These are phyloP conservation scores for Albula glossodonta DNA, from an alignment of 2,113 vertebrate genomes.

Conservation along the genomic window DNA sequence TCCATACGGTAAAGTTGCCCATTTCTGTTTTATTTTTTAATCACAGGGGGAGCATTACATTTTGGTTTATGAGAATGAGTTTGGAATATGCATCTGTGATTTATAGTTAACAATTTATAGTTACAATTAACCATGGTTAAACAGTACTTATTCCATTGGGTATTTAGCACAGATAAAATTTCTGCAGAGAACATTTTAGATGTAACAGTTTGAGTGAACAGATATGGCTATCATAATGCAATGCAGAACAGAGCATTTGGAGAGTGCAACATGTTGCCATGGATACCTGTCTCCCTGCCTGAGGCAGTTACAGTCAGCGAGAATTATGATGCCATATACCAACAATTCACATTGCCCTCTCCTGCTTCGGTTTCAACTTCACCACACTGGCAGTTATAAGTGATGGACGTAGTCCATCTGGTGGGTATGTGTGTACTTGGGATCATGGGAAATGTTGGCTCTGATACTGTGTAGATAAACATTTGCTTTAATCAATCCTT, in stretches of 20 bases:
- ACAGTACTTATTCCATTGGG: not conserved
- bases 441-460: not conserved
- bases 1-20: not conserved
- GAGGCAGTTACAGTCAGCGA: slow-evolving; percentile 38
- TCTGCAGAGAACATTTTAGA: not conserved
- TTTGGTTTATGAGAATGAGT: not conserved
- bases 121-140: slow-evolving; percentile 12
- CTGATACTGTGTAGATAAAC: not conserved
- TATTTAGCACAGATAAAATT: slow-evolving; percentile 5
- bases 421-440: not conserved
- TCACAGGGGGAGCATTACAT: not conserved
- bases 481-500: too few species aligned
- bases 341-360: slow-evolving; percentile 20
- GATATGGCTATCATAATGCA: slow-evolving; percentile 63
- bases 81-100: not conserved
- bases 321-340: slow-evolving; percentile 37
- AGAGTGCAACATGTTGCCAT: slow-evolving; percentile 63
- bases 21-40: not conserved
- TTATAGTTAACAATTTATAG: too few species aligned
- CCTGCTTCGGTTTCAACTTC: slow-evolving; percentile 3
- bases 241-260: slow-evolving; percentile 48
- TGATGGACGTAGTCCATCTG: not conserved
- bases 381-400: not conserved
- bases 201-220: slow-evolving; percentile 9
- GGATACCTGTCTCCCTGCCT: slow-evolving; percentile 56